Evolutionary conservation across 2,113 vertebrate species (phyloP), one percentile per base, ranked within the genome.

Genomic region (Atlantisia rogersi): DNA sequence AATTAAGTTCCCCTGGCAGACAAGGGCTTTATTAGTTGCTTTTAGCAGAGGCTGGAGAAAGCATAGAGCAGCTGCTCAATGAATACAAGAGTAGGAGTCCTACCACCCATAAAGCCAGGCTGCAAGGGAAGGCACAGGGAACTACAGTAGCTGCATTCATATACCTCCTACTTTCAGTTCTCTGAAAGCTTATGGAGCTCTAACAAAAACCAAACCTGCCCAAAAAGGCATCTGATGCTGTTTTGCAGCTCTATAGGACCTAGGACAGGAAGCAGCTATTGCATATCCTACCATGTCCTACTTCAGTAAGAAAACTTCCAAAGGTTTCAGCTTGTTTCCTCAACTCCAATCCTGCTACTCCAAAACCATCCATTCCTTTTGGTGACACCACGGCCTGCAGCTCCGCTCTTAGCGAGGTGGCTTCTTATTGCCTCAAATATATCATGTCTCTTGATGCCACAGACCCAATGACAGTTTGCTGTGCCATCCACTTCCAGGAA

Each of bases 201-300:
- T 35, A 60, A 55, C 2, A 42, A 55, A 89, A 59, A 62, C 21
- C 20, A 65, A 89, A 64, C 25, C 73, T 78, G 73, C 69, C 73
- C 92, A 70, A 74, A 85, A 67, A 84, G 42, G 42, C 84, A 87
- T 15, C 55, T 79, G 84, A 94, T 87, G 69, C 44, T 94, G 46
- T 93, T 94, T 77, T 92, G 79, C 82, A 94, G 74, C 69, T 71
- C 67, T 32, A 71, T n/a, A 76, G 70, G 82, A 69, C 53, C 50
- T 60, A 73, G 85, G 70, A 90, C 75, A 86, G 79, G 90, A 93
- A 95, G 75, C 59, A 73, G 67, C 58, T 76, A 68, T 70, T 79
- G 52, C 65, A 79, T 39, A 73, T 42, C 63, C 63, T 75, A 86
- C 37, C 60, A 84, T 4, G 6, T 46, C 46, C 37, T 32, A 26